A percentile compares a stretch with the other conserved stretches of the same genome.
Evolutionary conservation across 2,113 vertebrate species (phyloP).

Genomic region (Telmatochromis sp.): DNA sequence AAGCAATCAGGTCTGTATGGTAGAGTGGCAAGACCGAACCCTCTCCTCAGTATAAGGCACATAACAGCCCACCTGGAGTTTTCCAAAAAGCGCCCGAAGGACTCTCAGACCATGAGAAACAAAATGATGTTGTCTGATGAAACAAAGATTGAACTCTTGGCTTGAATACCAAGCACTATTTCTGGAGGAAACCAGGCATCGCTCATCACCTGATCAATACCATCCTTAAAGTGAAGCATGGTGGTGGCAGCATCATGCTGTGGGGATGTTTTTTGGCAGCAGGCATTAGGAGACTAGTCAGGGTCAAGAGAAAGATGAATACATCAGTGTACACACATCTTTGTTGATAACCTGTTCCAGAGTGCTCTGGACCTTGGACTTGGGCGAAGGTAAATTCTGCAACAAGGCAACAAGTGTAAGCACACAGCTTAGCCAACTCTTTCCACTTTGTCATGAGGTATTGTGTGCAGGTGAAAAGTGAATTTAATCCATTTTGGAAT

Average conservation of each 20-base stretch:
- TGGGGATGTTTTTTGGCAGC: not conserved
- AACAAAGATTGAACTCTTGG: not conserved
- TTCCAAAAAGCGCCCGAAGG: not conserved
- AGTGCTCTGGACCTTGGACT: not conserved
- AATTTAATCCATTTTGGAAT: not conserved
- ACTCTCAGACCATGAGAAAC: not conserved
- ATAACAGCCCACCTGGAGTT: not conserved
- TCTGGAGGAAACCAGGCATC: not conserved
- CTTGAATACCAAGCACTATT: not conserved
- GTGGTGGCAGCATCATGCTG: not conserved
- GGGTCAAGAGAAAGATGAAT: not conserved
- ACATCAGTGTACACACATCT: not conserved
- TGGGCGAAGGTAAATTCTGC: not conserved
- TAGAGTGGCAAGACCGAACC: not conserved
- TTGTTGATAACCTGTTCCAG: not conserved
- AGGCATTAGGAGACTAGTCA: not conserved
- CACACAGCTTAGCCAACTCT: not conserved
- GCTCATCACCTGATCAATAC: not conserved
- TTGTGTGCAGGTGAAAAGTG: not conserved
- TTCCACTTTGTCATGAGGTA: not conserved
- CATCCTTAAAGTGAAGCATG: not conserved
- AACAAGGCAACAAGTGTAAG: not conserved
- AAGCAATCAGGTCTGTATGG: not conserved
- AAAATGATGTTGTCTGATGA: not conserved
- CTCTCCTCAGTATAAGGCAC: not conserved